Evolutionary conservation across 2,113 vertebrate genomes (phyloP), one percentile per base, ranked within the genome.

Genomic region (Sylvia atricapilla): DNA sequence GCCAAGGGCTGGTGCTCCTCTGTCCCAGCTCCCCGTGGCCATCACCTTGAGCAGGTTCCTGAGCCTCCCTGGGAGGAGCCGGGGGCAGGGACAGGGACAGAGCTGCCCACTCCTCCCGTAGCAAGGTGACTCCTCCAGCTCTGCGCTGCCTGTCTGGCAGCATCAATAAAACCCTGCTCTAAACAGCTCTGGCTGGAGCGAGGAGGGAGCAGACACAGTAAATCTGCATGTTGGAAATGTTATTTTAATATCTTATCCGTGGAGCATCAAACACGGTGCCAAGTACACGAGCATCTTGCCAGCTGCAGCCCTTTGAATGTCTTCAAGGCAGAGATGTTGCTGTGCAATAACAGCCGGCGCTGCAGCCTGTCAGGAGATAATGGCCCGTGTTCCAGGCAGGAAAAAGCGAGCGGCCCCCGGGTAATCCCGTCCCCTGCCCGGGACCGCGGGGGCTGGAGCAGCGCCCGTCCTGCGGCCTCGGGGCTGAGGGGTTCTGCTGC

Each of bases 291-390:
- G 64, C 39, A 7, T 11, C 46, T 7, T 94, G 94, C 88, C 90
- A 90, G 93, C 93, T 91, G 94, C 95, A 93, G 89, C 94, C 94
- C 93, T 90, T 55, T 75, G 79, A 44, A 55, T 23, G 93, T 60
- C 90, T 70, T 6, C 21, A 10, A 84, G 77, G 88, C 92, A 64
- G 87, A 14, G 27, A 35, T 33, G 87, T 15, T 56, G 88, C 92
- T 22, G 82, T 59, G 15, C 84, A 72, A 11, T 35, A 66, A 49
- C 84, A 49, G 5, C 31, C 1, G 35, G 82, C 0, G 62, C 90
- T 90, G 82, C 68, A 18, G 63, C 23, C 74, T 73, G 94, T 11
- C 58, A 2, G n/a, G 58, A 39, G 70, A 9, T 58, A 46, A 84
- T 19, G 81, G 91, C 49, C 44, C 13, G 46, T 50, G 70, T 58